Conservation (phyloP, 2,113 vertebrate genomes). For the Rhea pennata region DNA sequence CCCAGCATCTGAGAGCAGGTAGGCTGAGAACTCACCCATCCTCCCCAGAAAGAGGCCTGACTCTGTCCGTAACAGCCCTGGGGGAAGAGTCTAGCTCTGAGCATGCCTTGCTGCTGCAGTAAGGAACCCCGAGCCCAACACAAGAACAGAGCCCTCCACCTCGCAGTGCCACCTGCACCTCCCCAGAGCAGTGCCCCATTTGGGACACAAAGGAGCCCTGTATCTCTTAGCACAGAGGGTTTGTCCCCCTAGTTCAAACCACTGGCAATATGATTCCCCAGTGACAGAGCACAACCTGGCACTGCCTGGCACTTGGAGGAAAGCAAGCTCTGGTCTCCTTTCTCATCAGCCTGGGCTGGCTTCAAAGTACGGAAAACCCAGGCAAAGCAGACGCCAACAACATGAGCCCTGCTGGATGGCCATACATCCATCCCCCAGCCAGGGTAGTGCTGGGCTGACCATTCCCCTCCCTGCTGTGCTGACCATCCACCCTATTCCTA, state of each 20-base stretch:
- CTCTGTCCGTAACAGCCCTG: background rate
- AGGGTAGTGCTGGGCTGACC: background rate
- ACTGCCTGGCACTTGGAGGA: background rate
- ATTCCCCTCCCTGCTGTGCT: background rate
- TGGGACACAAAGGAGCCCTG: background rate
- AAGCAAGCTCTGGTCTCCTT: background rate
- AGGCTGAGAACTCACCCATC: background rate
- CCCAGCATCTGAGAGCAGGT: background rate
- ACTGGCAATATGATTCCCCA: fast-evolving
- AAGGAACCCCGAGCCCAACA: background rate
- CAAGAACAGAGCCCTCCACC: background rate
- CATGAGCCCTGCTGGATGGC: background rate
- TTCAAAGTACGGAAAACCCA: background rate
- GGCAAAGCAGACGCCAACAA: background rate
- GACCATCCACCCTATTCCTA: background rate
- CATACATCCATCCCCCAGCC: fast-evolving
- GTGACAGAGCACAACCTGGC: background rate
- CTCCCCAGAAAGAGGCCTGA: background rate
- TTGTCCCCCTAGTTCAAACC: too few species aligned
- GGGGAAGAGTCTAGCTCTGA: background rate
- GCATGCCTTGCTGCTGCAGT: fast-evolving
- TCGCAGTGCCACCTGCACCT: background rate
- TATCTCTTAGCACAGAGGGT: background rate
- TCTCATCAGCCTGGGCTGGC: background rate
- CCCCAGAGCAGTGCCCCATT: background rate